Evolutionary conservation across 2,113 vertebrate species (phyloP).

Genomic region (Mixornis gularis): DNA sequence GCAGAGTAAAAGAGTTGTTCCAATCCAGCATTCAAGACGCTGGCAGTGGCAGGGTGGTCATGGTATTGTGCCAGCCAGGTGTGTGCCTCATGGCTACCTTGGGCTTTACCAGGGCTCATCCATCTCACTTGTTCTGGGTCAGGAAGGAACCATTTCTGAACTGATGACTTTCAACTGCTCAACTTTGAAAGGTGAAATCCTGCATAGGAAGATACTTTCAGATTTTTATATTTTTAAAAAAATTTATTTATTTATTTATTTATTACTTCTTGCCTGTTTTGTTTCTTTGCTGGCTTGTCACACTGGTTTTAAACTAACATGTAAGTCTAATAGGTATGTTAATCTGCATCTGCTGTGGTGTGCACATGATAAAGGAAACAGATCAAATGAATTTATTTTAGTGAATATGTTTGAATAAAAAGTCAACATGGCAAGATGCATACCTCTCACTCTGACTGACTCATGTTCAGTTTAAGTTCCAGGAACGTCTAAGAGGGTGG

Average conservation of each 20-base stretch:
- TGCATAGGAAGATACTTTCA: not conserved
- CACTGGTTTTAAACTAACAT: not conserved
- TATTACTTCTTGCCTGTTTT: not conserved
- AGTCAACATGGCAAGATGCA: not conserved
- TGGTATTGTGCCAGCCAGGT: not conserved
- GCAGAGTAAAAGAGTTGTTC: not conserved
- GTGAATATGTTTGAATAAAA: not conserved
- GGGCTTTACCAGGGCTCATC: fast-evolving
- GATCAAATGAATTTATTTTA: conserved; percentile 6
- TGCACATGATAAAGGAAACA: not conserved
- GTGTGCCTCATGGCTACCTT: not conserved
- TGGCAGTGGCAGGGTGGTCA: not conserved
- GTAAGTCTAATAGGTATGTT: not conserved
- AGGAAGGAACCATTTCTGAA: not conserved
- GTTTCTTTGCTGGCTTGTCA: not conserved
- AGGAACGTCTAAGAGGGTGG: conserved; percentile 15
- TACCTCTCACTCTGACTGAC: not conserved
- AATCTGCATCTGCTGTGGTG: not conserved
- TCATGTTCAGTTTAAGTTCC: not conserved
- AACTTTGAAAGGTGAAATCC: not conserved
- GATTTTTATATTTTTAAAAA: not conserved
- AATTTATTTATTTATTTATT: not conserved
- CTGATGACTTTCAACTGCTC: not conserved
- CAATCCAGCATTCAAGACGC: not conserved
- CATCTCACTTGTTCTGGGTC: not conserved